These are phyloP conservation scores for Ovis canadensis DNA, from an alignment of 2,113 vertebrate species.

Conservation along the genomic window DNA sequence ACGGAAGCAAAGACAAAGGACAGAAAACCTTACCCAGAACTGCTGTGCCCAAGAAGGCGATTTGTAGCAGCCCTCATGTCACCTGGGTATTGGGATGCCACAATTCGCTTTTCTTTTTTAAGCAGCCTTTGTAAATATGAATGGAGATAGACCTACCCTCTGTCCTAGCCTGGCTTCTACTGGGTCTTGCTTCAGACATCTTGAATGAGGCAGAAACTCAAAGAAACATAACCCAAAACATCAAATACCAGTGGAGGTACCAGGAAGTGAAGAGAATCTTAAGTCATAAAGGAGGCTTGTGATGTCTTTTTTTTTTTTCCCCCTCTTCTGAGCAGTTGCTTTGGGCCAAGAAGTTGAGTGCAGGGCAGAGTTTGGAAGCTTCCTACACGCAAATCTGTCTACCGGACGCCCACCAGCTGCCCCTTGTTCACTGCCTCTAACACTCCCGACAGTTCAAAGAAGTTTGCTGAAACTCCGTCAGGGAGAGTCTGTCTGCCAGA, in stretches of 20 bases:
- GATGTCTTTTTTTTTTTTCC: neutral
- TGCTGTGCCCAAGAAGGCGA: neutral
- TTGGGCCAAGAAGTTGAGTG: neutral
- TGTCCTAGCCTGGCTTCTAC: neutral
- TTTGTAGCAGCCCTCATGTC: neutral
- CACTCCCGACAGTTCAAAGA: neutral
- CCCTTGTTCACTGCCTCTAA: neutral
- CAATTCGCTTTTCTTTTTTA: neutral
- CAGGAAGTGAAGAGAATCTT: constrained; percentile 5
- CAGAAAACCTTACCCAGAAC: neutral
- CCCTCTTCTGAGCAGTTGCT: neutral
- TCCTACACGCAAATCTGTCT: neutral
- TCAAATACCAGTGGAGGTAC: neutral
- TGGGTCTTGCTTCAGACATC: constrained; percentile 43
- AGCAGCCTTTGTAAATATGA: constrained; percentile 24
- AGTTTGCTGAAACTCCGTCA: neutral
- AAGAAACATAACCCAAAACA: constrained; percentile 43
- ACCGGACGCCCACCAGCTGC: neutral
- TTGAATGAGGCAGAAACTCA: constrained; percentile 36
- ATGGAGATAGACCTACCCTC: constrained; percentile 32
- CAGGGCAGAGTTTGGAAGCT: constrained; percentile 10
- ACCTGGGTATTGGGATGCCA: neutral
- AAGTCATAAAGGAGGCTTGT: neutral
- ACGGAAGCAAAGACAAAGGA: constrained; percentile 33
- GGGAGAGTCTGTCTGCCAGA: neutral